Conservation (phyloP, 2,113 vertebrate species). For the Nannospalax galili region DNA sequence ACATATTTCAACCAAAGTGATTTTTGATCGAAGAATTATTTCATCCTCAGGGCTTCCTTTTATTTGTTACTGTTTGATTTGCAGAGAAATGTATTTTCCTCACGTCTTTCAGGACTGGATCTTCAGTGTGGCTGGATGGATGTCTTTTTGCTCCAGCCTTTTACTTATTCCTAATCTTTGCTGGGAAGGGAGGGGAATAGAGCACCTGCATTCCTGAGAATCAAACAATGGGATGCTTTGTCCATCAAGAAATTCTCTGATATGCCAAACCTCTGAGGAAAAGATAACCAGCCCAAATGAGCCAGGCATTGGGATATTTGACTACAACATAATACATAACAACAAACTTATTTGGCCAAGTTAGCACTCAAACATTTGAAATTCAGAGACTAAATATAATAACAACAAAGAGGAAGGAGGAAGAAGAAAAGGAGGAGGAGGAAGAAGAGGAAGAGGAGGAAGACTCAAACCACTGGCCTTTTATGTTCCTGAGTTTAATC, state of each 20-base stretch:
- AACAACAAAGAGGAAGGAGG: background rate
- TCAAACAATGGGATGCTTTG: constrained; percentile 13
- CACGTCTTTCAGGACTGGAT: background rate
- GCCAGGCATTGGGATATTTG: background rate
- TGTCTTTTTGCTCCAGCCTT: background rate
- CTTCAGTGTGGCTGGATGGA: constrained; percentile 13
- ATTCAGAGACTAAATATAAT: constrained; percentile 2
- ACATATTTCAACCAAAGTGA: constrained; percentile 70
- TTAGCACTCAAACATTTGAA: constrained; percentile 1
- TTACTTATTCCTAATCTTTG: background rate
- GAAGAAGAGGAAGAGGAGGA: background rate
- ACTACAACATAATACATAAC: background rate
- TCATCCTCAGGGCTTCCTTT: constrained; percentile 66
- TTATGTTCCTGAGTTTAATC: background rate
- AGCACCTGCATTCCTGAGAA: background rate
- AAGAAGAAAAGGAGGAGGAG: background rate
- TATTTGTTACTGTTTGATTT: constrained; percentile 62
- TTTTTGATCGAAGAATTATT: constrained; percentile 73
- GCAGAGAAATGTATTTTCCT: constrained; percentile 49
- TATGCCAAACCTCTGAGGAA: background rate
- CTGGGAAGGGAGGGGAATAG: background rate
- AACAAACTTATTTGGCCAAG: background rate
- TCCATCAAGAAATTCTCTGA: constrained; percentile 33
- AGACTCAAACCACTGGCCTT: background rate
- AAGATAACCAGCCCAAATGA: background rate